Evolutionary conservation across 2,113 vertebrate species (phyloP).

Genomic region (Phainopepla nitens): DNA sequence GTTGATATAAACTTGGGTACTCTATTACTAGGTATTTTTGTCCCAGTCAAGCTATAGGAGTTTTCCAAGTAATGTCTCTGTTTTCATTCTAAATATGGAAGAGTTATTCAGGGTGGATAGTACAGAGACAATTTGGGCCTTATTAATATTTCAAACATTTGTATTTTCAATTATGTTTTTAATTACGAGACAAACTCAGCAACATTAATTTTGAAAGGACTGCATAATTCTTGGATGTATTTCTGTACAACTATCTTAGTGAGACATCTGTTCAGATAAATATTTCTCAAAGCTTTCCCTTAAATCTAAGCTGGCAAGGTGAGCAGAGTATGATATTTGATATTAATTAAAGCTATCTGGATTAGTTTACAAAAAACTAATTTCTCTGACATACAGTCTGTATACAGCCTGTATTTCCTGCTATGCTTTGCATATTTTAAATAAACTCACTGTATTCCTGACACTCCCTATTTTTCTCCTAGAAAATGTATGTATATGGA

Average conservation of each 20-base stretch:
- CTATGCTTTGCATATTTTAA: not conserved
- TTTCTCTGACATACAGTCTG: not conserved
- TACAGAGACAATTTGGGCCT: not conserved
- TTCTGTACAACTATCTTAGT: not conserved
- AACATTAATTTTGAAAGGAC: constrained; percentile 29
- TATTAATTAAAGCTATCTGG: not conserved
- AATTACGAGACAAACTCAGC: constrained; percentile 18
- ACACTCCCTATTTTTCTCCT: not conserved
- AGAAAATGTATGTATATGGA: not conserved
- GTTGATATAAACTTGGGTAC: not conserved
- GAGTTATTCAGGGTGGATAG: not conserved
- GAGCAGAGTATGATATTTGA: not conserved
- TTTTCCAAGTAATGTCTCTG: not conserved
- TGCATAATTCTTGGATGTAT: not conserved
- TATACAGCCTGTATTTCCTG: not conserved
- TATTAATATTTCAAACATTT: constrained; percentile 38
- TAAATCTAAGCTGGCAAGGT: constrained; percentile 26
- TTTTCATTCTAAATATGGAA: not conserved
- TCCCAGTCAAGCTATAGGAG: not conserved
- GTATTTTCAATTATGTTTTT: constrained; percentile 24
- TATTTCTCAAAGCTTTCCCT: constrained; percentile 17
- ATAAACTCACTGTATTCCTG: not conserved
- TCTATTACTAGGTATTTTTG: not conserved
- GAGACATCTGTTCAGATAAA: constrained; percentile 25
- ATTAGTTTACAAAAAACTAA: not conserved